Base-by-base conservation (phyloP, 2,113 vertebrate genomes). In the Epinephelus fuscoguttatus region DNA sequence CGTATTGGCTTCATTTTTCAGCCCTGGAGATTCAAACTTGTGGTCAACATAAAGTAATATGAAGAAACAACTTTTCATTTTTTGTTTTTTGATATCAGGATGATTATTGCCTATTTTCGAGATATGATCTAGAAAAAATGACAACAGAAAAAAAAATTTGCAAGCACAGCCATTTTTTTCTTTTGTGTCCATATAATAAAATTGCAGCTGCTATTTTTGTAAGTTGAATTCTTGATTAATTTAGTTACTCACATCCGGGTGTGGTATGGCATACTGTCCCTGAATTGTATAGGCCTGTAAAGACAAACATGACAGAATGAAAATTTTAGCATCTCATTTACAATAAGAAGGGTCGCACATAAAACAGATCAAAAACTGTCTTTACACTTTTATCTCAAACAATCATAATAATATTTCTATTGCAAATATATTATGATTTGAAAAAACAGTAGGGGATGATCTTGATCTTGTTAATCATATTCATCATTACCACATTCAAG, bases 261-360 rank as follows among this genome's bases (percentile, higher is more conserved):
- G 98, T 88, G 98, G 98, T 94, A 99, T 98, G 94, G 97, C 98
- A 3, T 98, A 99, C 87, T 98, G 98, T 97, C 98, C 98, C 97
- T 99, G 98, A 97, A 99, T 99, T 85, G 98, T 98, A 95, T 99
- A 99, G 95, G 98, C 98, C 98, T 99, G 95, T 8, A 71, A 73
- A 87, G 53, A 70, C 70, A 55, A 80, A 86, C 17, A 82, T 4
- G 55, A 70, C 25, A 73, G 42, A 85, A 0, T 68, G 23, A 10
- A 71, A 30, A 55, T 50, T 62, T 87, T 47, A 88, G 19, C 21
- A 68, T 53, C 14, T 73, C 2, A 12, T 73, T 18, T 14, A 37
- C 10, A 68, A 19, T 25, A 77, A 30, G 6, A 45, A 1, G 14
- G 8, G 11, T n/a, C 9, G 45, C 12, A 17, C 30, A 15, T 5